These are phyloP conservation scores for Rhamnusium bicolor DNA, from an alignment of 2,888 invertebrate species.

Conservation along the genomic window DNA sequence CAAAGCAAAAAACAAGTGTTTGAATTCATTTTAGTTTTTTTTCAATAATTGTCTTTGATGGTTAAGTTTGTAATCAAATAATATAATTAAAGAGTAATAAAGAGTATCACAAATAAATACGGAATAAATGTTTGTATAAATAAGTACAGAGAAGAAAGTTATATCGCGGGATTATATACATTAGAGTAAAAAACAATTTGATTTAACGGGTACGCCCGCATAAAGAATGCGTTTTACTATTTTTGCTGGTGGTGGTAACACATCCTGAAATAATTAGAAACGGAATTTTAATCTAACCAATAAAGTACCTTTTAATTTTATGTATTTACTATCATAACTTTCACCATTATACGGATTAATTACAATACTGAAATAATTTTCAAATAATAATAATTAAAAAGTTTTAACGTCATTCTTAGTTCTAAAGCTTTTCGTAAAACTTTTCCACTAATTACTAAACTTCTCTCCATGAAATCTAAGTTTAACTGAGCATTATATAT, in stretches of 20 bases:
- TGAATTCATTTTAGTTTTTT: too few species aligned
- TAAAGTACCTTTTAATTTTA: neutral
- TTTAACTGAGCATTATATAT: constrained; percentile 13
- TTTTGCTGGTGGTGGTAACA: neutral
- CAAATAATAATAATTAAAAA: constrained; percentile 24
- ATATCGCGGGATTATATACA: too few species aligned
- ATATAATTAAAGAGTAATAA: too few species aligned
- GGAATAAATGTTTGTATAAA: too few species aligned
- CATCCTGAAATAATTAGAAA: neutral
- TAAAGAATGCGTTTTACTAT: neutral
- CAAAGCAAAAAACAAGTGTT: too few species aligned
- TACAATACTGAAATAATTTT: neutral
- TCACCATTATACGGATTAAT: neutral
- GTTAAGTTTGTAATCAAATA: too few species aligned
- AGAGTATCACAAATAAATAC: too few species aligned
- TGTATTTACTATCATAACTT: neutral
- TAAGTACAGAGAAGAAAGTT: too few species aligned
- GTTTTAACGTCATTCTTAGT: constrained; percentile 8
- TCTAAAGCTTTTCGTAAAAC: neutral
- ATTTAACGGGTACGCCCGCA: too few species aligned
- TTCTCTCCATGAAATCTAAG: constrained; percentile 10
- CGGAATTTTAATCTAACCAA: neutral
- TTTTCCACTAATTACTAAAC: constrained; percentile 27
- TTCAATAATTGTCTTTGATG: too few species aligned
- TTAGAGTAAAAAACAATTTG: too few species aligned